A percentile compares a stretch with the other conserved stretches of the same genome.
phyloP scores from a whole-genome alignment of 2,888 invertebrate genomes.

The Drosophila putrida region DNA sequence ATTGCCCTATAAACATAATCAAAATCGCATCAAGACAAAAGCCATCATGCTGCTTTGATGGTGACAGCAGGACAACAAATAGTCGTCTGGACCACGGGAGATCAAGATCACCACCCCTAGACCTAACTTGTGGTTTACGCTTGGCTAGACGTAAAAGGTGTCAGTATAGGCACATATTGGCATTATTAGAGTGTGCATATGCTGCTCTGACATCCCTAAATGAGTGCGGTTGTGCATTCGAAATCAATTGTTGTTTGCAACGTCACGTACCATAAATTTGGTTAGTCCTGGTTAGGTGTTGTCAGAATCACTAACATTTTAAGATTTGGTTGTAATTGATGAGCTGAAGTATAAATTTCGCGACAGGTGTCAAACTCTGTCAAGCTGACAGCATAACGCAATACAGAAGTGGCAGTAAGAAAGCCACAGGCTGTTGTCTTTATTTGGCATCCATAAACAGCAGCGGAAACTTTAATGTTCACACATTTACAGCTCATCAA shows the following conservation, averaged over 20 bases:
- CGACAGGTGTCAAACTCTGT: slow-evolving; percentile 57
- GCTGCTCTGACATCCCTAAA: slow-evolving; percentile 44
- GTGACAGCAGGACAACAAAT: slow-evolving; percentile 53
- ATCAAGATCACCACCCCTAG: slow-evolving; percentile 41
- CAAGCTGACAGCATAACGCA: slow-evolving; percentile 17
- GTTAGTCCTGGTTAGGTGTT: slow-evolving; percentile 30
- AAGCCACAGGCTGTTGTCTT: slow-evolving; percentile 4
- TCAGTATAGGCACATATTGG: slow-evolving; percentile 62
- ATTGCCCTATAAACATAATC: slow-evolving; percentile 77
- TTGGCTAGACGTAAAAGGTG: slow-evolving; percentile 38
- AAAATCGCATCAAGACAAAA: slow-evolving; percentile 76
- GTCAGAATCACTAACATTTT: slow-evolving; percentile 63
- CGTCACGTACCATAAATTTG: slow-evolving; percentile 73
- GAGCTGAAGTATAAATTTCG: slow-evolving; percentile 52
- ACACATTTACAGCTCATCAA: slow-evolving; percentile 77
- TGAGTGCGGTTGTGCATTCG: slow-evolving; percentile 13
- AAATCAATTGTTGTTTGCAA: slow-evolving; percentile 46
- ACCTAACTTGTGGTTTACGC: slow-evolving; percentile 51
- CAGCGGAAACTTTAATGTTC: slow-evolving; percentile 74
- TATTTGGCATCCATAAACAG: slow-evolving; percentile 22
- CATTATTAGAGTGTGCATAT: slow-evolving; percentile 64
- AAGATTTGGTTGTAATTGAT: slow-evolving; percentile 67
- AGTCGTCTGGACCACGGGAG: slow-evolving; percentile 36
- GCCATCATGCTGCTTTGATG: slow-evolving; percentile 52
- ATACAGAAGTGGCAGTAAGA: slow-evolving; percentile 1